phyloP scores from a whole-genome alignment of 2,888 invertebrate species.

The Malthinus flaveolus region DNA sequence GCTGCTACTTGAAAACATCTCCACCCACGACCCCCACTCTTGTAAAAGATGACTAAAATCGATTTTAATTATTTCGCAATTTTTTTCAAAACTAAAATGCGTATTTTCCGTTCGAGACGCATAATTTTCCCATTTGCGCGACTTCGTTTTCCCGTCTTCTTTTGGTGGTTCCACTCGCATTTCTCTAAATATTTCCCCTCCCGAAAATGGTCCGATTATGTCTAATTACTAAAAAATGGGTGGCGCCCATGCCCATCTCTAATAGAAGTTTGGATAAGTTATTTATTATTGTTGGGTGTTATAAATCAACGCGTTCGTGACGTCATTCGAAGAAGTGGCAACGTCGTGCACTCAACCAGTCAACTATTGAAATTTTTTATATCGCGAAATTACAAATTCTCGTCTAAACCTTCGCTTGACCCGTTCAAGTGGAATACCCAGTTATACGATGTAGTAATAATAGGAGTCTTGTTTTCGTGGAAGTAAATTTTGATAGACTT shows the following conservation, averaged over 20 bases:
- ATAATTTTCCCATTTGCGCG: conserved; percentile 32
- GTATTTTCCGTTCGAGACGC: conserved; percentile 9
- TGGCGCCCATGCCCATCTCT: too few relatives aligned
- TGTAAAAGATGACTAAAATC: conserved; percentile 1
- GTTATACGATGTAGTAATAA: conserved; percentile 52
- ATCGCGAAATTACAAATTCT: conserved; percentile 25
- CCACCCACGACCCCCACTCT: conserved; percentile 4
- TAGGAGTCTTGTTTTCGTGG: conserved; percentile 48
- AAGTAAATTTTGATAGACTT: conserved; percentile 36
- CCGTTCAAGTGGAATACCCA: conserved; percentile 48
- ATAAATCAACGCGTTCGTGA: conserved; percentile 53
- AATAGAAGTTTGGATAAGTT: conserved; percentile 42
- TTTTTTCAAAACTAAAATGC: neutral
- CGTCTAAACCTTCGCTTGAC: conserved; percentile 35
- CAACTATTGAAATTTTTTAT: conserved; percentile 22
- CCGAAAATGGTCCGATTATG: neutral
- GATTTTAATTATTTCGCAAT: conserved; percentile 3
- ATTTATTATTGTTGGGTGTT: conserved; percentile 47
- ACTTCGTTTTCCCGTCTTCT: conserved; percentile 34
- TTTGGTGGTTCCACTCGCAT: conserved; percentile 12
- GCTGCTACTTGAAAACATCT: conserved; percentile 7
- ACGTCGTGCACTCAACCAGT: conserved; percentile 45
- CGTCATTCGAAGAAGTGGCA: conserved; percentile 48
- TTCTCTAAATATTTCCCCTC: neutral
- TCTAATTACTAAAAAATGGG: too few relatives aligned